Evolutionary conservation across 2,888 invertebrate species (phyloP), one percentile per base, ranked within the genome.

Genomic region (Ophraella communa): DNA sequence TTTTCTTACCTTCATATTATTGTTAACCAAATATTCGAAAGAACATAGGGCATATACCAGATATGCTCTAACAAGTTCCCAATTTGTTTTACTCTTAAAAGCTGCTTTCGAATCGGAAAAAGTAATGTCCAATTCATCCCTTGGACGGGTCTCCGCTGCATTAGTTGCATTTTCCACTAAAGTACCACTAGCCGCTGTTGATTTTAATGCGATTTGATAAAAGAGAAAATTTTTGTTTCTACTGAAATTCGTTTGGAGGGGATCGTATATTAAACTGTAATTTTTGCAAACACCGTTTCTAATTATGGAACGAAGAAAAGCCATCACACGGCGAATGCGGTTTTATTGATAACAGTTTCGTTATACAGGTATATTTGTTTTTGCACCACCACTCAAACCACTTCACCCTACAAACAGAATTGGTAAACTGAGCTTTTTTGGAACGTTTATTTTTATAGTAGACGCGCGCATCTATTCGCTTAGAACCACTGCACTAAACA

Each of bases 71-170:
- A 96, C 79, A 73, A 98, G 87, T 84, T 98, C 97, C 84, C 88
- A 89, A 73, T 93, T 96, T 75, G 94, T 95, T 86, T 98, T 98
- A 84, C 96, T 96, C 83, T 95, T 94, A 86, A 95, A 98, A 23
- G 97, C 93, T 73, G 95, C 95, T 76, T 90, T 86, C 23, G 94
- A 91, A 86, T 95, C 93, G 83, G 90, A 90, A 84, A 98, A 98
- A 73, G 87, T 87, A 70, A 93, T 87, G 83, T 96, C 95, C 74
- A 95, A 85, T 10, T 76, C 75, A 59, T 78, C 77, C 49, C 66
- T 73, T 18, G 72, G 73, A 10, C 71, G 71, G 49, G 67, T 69
- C 44, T 72, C 68, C 52, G 67, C 62, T 17, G 68, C 60, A 62
- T 66, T 70, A 3, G 65, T 42, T 44, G 59, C 55, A 57, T 68